Base-by-base conservation (phyloP, 2,888 invertebrate species). In the Eupithecia dodoneata region DNA sequence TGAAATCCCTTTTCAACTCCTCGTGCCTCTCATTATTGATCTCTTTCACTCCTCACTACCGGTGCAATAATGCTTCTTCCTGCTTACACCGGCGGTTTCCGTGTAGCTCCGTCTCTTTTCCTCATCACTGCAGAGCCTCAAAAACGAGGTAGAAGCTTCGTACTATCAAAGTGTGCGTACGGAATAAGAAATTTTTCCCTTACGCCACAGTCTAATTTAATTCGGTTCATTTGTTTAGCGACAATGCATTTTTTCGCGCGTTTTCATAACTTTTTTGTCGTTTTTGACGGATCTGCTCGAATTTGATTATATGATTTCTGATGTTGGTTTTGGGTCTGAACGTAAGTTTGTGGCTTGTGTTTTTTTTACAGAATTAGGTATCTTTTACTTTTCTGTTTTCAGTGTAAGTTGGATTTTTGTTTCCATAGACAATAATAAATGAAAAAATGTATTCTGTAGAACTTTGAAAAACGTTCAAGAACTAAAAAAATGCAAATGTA, bases 1-100 rank as follows among this genome's bases (percentile, higher is more conserved):
- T 95, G 94, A 94, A 95, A 95, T 95, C 94, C 94, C 94, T 95
- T 95, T 95, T 94, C 94, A 94, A 95, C 94, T 94, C 94, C 92
- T 94, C 94, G 94, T 92, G 93, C 92, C 91, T 93, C 94, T 94
- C 94, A 94, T 94, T 95, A 95, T 95, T 94, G 94, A 95, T 95
- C 94, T 95, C 94, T 95, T 95, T 95, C 94, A 94, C 94, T 95
- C 94, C 94, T 95, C 93, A 93, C 94, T 94, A 94, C 94, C 94
- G 94, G 94, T 95, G 94, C 94, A 95, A 94, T 94, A 93, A 91
- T 91, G 89, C 80, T 74, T 85, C 83, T 79, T 90, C 91, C 84
- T 90, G 80, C 84, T 93, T 87, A 65, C 74, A 76, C 88, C 45
- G 77, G 65, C 44, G 75, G 80, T 81, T 83, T 80, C 81, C 84